A percentile compares a stretch with the other conserved stretches of the same genome.
Evolutionary conservation across 2,797 vertebrate species (phyloP).

Genomic region (Cephalopachus bancanus): DNA sequence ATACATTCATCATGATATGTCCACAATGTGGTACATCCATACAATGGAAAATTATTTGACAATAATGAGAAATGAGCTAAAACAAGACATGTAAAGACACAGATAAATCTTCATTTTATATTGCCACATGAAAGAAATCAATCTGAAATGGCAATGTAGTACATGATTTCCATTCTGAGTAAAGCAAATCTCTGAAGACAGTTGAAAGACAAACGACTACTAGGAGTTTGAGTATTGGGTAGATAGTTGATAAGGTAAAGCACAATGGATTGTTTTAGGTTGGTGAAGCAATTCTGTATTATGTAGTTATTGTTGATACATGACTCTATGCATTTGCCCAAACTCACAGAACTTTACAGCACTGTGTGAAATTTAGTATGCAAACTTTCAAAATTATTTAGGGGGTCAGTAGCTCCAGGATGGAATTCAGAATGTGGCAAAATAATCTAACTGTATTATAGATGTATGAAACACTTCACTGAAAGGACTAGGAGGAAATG

Average conservation of each 20-base stretch:
- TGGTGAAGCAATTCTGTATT: not conserved
- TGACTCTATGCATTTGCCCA: not conserved
- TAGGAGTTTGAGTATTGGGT: not conserved
- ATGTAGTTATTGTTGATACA: not conserved
- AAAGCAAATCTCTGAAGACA: not conserved
- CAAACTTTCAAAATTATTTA: not conserved
- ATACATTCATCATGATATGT: no score
- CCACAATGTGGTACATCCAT: no score
- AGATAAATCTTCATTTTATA: not conserved
- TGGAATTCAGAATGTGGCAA: not conserved
- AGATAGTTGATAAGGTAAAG: not conserved
- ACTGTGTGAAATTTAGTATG: not conserved
- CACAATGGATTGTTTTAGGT: not conserved
- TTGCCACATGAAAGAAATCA: not conserved
- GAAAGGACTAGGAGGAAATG: not conserved
- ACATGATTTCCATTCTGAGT: not conserved
- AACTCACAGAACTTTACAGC: no score
- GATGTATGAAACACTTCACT: not conserved
- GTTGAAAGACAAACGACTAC: not conserved
- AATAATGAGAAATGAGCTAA: not conserved
- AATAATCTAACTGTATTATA: not conserved
- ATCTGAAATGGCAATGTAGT: not conserved
- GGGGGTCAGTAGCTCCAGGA: not conserved
- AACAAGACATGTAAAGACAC: not conserved
- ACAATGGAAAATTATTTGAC: not conserved